phyloP scores from a whole-genome alignment of 2,797 vertebrate genomes.

The Nannoperca australis region DNA sequence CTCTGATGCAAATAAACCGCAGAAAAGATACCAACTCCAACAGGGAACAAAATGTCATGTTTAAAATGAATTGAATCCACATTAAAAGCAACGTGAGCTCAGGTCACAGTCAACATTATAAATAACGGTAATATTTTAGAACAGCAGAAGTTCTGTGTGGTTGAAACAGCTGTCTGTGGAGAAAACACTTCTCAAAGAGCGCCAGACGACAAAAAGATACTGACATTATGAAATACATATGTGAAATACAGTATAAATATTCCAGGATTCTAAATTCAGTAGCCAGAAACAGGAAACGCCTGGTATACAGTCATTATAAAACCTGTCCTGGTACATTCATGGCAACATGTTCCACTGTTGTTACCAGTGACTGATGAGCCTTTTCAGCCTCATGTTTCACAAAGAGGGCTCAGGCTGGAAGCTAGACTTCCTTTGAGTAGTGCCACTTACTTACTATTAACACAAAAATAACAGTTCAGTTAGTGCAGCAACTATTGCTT shows the following conservation, averaged over 20 bases:
- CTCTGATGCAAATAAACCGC: conserved; percentile 24
- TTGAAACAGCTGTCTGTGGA: neutral
- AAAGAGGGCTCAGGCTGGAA: conserved; percentile 2
- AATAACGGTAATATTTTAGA: neutral
- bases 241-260: no score
- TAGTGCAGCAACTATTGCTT: conserved; percentile 13
- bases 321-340: neutral
- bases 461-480: neutral
- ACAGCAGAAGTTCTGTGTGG: no score
- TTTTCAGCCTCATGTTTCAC: conserved; percentile 2
- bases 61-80: conserved; percentile 1
- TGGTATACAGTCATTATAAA: neutral
- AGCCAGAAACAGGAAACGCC: neutral
- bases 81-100: neutral
- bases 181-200: neutral
- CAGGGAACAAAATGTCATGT: conserved; percentile 26
- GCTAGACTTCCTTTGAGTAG: conserved; percentile 1
- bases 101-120: neutral
- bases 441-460: neutral
- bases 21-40: neutral
- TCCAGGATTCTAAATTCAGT: neutral
- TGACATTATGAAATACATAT: no score
- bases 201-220: no score
- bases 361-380: neutral
- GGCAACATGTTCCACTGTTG: no score